A percentile compares a stretch with the other conserved stretches of the same genome.
Evolutionary conservation across 2,888 invertebrate genomes (phyloP).

Genomic region (Drosophila cognata): DNA sequence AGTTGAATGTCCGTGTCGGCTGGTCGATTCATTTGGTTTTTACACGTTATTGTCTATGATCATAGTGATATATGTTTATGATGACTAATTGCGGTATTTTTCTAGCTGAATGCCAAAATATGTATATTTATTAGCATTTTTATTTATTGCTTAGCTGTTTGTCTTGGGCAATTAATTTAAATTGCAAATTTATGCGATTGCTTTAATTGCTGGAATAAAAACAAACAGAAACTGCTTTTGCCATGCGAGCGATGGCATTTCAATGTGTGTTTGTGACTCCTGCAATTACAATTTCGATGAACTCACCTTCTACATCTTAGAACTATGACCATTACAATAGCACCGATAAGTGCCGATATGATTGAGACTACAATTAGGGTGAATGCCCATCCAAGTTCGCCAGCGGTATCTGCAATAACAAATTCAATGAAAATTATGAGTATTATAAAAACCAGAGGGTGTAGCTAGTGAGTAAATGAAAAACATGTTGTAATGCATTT

Average conservation of each 20-base stretch:
- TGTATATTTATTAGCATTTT: slow-evolving; percentile 65
- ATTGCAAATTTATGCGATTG: slow-evolving; percentile 62
- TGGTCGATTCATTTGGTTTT: slow-evolving; percentile 25
- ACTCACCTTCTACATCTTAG: slow-evolving; percentile 87
- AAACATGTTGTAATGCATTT: slow-evolving; percentile 49
- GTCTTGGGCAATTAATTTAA: slow-evolving; percentile 69
- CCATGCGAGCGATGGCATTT: neutral
- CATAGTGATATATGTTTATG: slow-evolving; percentile 45
- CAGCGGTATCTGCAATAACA: slow-evolving; percentile 83
- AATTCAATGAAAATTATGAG: slow-evolving; percentile 52
- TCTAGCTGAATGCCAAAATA: slow-evolving; percentile 71
- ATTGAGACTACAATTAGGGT: slow-evolving; percentile 90
- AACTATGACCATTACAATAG: slow-evolving; percentile 90
- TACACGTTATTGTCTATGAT: slow-evolving; percentile 2
- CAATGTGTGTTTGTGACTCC: neutral
- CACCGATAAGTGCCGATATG: slow-evolving; percentile 90
- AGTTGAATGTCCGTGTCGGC: slow-evolving; percentile 69
- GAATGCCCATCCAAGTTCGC: slow-evolving; percentile 87
- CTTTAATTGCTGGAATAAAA: slow-evolving; percentile 32
- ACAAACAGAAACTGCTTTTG: neutral
- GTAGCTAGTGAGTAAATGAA: slow-evolving; percentile 12
- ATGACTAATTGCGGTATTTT: slow-evolving; percentile 74
- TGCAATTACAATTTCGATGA: neutral
- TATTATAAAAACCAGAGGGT: slow-evolving; percentile 41
- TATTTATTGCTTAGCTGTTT: slow-evolving; percentile 50